A percentile compares a stretch with the other conserved stretches of the same genome.
These are phyloP conservation scores for Hylaeus anthracinus DNA, from an alignment of 1,140 invertebrate genomes.

Conservation along the genomic window DNA sequence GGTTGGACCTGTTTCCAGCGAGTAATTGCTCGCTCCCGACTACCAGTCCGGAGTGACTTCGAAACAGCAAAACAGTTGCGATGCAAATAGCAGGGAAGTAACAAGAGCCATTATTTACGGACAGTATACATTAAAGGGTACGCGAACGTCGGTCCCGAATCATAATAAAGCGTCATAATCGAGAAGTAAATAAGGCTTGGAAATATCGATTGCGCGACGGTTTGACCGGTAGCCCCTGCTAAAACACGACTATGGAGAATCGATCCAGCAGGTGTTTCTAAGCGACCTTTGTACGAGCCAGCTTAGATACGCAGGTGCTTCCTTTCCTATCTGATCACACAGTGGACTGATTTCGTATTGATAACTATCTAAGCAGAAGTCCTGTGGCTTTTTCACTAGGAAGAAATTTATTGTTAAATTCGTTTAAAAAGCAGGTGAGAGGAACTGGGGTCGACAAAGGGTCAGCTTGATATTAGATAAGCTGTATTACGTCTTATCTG, in stretches of 20 bases:
- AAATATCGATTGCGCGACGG: background rate
- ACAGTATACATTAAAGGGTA: background rate
- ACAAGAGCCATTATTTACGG: constrained; percentile 5
- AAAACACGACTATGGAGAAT: background rate
- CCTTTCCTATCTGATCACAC: constrained; percentile 43
- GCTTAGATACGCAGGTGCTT: constrained; percentile 46
- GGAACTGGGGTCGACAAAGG: no score
- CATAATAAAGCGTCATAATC: constrained; percentile 1
- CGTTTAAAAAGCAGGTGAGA: no score
- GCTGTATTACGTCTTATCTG: no score
- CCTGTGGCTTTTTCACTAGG: no score
- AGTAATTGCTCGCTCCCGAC: constrained; percentile 13
- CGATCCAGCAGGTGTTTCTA: constrained; percentile 47
- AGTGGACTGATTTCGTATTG: constrained; percentile 38
- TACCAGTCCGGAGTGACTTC: background rate
- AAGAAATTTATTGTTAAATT: no score
- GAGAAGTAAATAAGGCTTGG: background rate
- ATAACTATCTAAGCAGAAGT: constrained; percentile 20
- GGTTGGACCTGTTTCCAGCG: background rate
- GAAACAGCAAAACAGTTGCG: background rate
- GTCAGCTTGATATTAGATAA: no score
- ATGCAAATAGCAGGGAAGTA: constrained; percentile 2
- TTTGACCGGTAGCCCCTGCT: background rate
- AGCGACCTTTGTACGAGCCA: constrained; percentile 32
- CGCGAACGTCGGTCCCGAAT: background rate